A percentile compares a stretch with the other conserved stretches of the same genome.
phyloP scores from a whole-genome alignment of 2,113 vertebrate species.

The Rhegmatorhina hoffmannsi region DNA sequence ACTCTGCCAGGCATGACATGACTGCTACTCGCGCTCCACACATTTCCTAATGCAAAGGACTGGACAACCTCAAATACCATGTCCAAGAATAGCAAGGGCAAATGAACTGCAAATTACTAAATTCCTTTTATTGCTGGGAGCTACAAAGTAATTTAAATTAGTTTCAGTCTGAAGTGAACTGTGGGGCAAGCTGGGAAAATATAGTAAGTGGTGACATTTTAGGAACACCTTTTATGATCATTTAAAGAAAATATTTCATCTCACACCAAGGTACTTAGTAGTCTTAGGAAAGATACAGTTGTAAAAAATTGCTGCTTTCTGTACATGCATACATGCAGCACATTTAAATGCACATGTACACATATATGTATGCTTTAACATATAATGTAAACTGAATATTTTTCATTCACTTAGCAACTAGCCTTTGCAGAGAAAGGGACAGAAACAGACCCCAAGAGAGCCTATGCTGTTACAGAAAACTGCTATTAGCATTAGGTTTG shows the following conservation, averaged over 20 bases:
- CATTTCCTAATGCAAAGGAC: conserved; percentile 29
- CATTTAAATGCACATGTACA: neutral
- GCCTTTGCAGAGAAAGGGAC: neutral
- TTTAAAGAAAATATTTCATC: conserved; percentile 44
- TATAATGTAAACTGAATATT: neutral
- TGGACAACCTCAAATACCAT: conserved; percentile 36
- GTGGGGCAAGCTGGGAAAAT: conserved; percentile 53
- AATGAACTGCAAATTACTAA: conserved; percentile 64
- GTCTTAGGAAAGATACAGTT: neutral
- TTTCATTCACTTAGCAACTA: neutral
- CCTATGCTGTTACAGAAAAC: neutral
- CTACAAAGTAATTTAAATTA: conserved; percentile 65
- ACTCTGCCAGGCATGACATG: conserved; percentile 58
- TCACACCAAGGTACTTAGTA: neutral
- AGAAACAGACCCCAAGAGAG: neutral
- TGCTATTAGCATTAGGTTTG: neutral
- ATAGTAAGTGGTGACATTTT: conserved; percentile 53
- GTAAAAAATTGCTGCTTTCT: neutral
- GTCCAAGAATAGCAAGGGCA: conserved; percentile 51
- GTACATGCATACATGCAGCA: neutral
- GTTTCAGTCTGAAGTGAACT: conserved; percentile 48
- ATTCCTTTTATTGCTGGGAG: conserved; percentile 63
- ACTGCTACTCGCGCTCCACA: neutral
- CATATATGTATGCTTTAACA: neutral
- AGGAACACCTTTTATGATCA: conserved; percentile 50